These are phyloP conservation scores for Nematostella vectensis DNA, from an alignment of 92 coral and sea anemone species.

Conservation along the genomic window DNA sequence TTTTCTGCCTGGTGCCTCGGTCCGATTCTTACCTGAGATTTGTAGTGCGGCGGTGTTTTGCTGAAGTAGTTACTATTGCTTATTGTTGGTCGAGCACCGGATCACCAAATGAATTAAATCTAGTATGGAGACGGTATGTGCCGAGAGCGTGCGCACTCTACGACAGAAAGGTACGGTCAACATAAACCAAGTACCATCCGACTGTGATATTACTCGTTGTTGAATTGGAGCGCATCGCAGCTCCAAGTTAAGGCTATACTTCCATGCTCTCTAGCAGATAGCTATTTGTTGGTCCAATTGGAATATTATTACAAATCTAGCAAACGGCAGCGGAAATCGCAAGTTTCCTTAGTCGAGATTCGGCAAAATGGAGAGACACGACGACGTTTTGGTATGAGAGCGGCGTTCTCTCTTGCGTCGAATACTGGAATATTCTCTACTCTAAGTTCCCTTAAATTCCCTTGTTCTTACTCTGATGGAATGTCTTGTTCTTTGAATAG, in stretches of 20 bases:
- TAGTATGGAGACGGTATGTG: constrained; percentile 22
- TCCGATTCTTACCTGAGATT: background rate
- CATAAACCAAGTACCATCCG: background rate
- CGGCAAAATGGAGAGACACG: background rate
- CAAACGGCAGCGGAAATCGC: too few species aligned
- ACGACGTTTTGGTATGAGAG: background rate
- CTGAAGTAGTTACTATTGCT: constrained; percentile 18
- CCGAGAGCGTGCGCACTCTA: constrained; percentile 5
- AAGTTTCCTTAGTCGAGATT: background rate
- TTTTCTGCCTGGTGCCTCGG: background rate
- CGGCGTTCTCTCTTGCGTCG: background rate
- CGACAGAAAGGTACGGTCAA: constrained; percentile 28
- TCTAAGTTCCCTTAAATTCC: background rate
- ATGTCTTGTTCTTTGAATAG: background rate
- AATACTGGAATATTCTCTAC: background rate
- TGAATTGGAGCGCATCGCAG: background rate
- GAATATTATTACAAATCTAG: too few species aligned
- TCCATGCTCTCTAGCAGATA: too few species aligned
- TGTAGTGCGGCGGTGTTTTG: constrained; percentile 7
- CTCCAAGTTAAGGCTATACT: too few species aligned
- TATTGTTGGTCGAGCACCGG: constrained; percentile 17
- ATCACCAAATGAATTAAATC: constrained; percentile 23
- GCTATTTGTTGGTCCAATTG: too few species aligned
- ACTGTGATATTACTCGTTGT: constrained; percentile 10
- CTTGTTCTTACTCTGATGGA: background rate